Base-by-base conservation (phyloP, 2,888 invertebrate genomes). In the Sphaerophoria taeniata region DNA sequence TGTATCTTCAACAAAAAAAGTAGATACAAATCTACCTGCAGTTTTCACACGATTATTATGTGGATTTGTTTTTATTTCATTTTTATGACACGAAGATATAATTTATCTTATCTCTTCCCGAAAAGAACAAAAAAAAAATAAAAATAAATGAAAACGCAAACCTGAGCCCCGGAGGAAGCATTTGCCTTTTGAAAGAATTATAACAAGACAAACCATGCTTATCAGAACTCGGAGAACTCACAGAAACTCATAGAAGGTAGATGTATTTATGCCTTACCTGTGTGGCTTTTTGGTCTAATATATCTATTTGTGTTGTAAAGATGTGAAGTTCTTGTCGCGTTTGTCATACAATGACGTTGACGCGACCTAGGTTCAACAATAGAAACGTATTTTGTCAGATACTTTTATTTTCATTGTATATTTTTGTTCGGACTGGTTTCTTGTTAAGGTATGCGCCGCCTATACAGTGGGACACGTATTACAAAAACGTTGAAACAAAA, bases 11-110 rank as follows among this genome's bases (percentile, higher is more conserved):
- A 11, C 11, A 43, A 12, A 51, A 24, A 24, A 24, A 24, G 24
- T 24, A 47, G 72, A 80, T 71, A 76, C 39, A 47, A 80, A 77
- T 77, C 81, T 85, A 85, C 85, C 85, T 85, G 85, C 72, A 72
- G 49, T 81, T 85, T 85, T 85, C 85, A 85, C 85, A 85, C 85
- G 85, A 85, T 85, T 85, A 81, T 85, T 81, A 81, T 77, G 76
- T 77, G 81, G 60, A 85, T 85, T 85, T 76, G 72, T 80, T 85
- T 80, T 80, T 73, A 69, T 75, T 72, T 76, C 56, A 16, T 74
- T 61, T 83, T 63, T 78, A 74, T 78, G 78, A 83, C 80, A 72
- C 70, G 63, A 58, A 70, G 45, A 77, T 70, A 77, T 73, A 85
- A 76, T 73, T 85, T 85, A 85, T 85, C 85, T 85, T 81, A 81